phyloP scores from a whole-genome alignment of 1,140 invertebrate genomes.

The Caenorhabditis remanei region DNA sequence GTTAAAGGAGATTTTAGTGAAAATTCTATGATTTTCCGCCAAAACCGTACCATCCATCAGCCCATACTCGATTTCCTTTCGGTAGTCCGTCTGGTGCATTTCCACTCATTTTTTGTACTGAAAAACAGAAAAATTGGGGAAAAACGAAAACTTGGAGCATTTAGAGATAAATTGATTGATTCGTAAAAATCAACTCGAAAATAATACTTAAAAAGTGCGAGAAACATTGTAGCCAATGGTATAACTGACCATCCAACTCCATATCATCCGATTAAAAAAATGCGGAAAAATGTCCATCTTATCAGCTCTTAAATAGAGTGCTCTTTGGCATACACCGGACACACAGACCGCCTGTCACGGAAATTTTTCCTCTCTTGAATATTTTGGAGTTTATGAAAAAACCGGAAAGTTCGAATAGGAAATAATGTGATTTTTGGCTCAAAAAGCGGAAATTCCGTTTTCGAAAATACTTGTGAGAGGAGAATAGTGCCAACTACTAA shows the following conservation, averaged over 20 bases:
- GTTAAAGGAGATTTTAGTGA: too few species aligned
- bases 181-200: too few species aligned
- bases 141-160: not conserved
- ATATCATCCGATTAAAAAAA: constrained; percentile 33
- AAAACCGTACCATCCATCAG: not conserved
- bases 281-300: constrained; percentile 10
- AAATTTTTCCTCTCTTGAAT: not conserved
- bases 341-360: constrained; percentile 33
- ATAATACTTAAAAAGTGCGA: not conserved
- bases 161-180: too few species aligned
- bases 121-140: not conserved
- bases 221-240: constrained; percentile 8
- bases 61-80: constrained; percentile 50
- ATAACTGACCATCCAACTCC: not conserved
- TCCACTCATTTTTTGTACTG: constrained; percentile 9
- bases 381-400: too few species aligned
- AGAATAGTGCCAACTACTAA: too few species aligned
- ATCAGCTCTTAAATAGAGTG: not conserved
- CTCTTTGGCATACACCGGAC: not conserved
- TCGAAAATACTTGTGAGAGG: too few species aligned
- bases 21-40: too few species aligned
- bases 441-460: too few species aligned
- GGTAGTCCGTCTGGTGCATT: constrained; percentile 17
- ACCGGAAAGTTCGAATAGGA: too few species aligned
- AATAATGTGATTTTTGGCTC: too few species aligned